Conservation (phyloP, 1,140 invertebrate genomes). For the Maniola jurtina region DNA sequence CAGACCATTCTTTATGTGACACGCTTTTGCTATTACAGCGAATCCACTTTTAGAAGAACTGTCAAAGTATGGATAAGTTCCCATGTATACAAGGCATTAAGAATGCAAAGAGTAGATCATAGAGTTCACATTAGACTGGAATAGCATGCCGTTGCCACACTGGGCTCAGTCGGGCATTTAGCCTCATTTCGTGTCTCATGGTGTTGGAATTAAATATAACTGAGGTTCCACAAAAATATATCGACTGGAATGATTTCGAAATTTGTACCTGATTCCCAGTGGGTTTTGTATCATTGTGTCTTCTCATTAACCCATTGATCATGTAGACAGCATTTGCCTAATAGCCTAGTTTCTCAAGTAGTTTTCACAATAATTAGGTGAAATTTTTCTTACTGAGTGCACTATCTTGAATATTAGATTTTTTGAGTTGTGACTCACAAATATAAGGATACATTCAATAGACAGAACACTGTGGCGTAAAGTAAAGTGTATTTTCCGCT, state of each 20-base stretch:
- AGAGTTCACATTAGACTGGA: conserved; percentile 42
- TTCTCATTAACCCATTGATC: too few relatives aligned
- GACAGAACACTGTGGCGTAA: not conserved
- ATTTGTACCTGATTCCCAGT: not conserved
- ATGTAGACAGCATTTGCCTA: too few relatives aligned
- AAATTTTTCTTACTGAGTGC: too few relatives aligned
- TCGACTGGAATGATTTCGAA: not conserved
- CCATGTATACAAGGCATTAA: conserved; percentile 34
- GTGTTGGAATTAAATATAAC: conserved; percentile 35
- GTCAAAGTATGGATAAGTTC: conserved; percentile 35
- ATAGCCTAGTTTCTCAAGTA: too few relatives aligned
- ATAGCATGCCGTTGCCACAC: conserved; percentile 25
- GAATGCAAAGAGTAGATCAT: conserved; percentile 28
- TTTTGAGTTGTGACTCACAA: too few relatives aligned
- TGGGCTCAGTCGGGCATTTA: conserved; percentile 39
- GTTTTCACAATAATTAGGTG: too few relatives aligned
- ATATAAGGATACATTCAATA: too few relatives aligned
- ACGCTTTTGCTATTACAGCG: conserved; percentile 60
- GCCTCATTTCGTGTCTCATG: conserved; percentile 43
- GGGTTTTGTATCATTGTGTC: not conserved
- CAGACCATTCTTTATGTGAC: conserved; percentile 63
- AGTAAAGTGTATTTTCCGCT: not conserved
- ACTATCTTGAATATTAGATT: too few relatives aligned
- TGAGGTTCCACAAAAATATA: conserved; percentile 4
- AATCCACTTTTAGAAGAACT: conserved; percentile 47